Conservation (phyloP, 2,888 invertebrate genomes). For the Chloromyia formosa region DNA sequence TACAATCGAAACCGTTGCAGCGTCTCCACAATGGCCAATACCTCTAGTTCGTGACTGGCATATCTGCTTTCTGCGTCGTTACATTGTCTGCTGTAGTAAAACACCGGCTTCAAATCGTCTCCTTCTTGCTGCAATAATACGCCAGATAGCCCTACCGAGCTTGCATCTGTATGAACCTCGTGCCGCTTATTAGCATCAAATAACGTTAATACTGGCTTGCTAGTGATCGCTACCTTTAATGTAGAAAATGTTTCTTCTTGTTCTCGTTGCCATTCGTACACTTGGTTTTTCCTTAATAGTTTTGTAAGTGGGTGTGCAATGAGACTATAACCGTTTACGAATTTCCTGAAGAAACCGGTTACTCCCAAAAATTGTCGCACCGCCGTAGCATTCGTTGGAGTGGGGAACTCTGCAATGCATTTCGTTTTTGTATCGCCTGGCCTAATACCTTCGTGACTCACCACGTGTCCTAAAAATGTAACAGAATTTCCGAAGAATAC, state of each 20-base stretch:
- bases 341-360: constrained; percentile 55
- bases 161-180: constrained; percentile 58
- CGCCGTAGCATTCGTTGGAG: constrained; percentile 52
- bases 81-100: constrained; percentile 56
- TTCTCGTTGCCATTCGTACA: constrained; percentile 48
- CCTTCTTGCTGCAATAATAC: constrained; percentile 55
- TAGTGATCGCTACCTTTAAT: constrained; percentile 51
- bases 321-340: constrained; percentile 51
- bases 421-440: constrained; percentile 53
- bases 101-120: constrained; percentile 53
- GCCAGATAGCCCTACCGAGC: constrained; percentile 54
- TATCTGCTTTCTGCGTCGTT: constrained; percentile 56
- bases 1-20: constrained; percentile 58
- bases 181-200: constrained; percentile 52
- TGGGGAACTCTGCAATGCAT: constrained; percentile 51
- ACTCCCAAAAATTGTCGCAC: constrained; percentile 56
- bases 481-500: constrained; percentile 51
- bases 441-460: constrained; percentile 52
- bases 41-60: constrained; percentile 59
- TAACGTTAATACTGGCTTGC: constrained; percentile 53
- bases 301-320: constrained; percentile 52
- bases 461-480: constrained; percentile 54
- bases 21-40: constrained; percentile 56
- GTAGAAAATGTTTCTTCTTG: constrained; percentile 52
- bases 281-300: constrained; percentile 50